Evolutionary conservation across 1,140 invertebrate genomes (phyloP), one percentile per base, ranked within the genome.

Genomic region (Trichogramma pretiosum): DNA sequence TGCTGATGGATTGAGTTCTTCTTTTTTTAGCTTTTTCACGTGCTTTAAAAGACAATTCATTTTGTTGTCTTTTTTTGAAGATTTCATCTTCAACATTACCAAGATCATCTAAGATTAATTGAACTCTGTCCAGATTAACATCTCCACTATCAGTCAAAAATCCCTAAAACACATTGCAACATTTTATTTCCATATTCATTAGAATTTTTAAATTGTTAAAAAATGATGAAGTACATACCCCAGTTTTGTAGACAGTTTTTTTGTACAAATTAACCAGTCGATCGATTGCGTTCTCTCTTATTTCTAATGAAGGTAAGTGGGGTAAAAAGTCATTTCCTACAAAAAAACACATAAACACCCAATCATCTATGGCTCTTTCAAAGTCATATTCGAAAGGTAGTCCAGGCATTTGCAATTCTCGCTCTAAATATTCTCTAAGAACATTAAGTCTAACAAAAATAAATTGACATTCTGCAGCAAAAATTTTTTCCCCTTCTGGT

Each of bases 271-370:
- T 83, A 7, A 99, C 84, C 3, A 99, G 77, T 46, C 94, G 75
- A 70, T 99, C 95, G 52, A 99, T 97, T 0, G 97, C 97, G 11
- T 87, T 88, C 77, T 99, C 97, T 49, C 96, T 77, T 60, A 99
- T 99, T 77, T 99, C 96, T 49, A 99, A 72, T 18, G 93, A 98
- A 13, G 97, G 97, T 46, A 99, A 75, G 78, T 99, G 97, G 13
- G 97, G 97, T 55, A 99, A 69, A 68, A 99, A 99, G 75, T 99
- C 97, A 73, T 99, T 99, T 33, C 97, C 97, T 46, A 99, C 97
- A 74, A 99, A 99, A 74, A 99, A 99, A 72, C 97, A 99, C 93
- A 99, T 98, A 66, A 99, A 98, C 1, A 99, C 95, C 95, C 96
- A 99, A 73, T 99, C 97, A 70, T 99, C 97, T 3, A 97, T 64